Conservation (phyloP, 2,113 vertebrate species). For the Aplodontia rufa region DNA sequence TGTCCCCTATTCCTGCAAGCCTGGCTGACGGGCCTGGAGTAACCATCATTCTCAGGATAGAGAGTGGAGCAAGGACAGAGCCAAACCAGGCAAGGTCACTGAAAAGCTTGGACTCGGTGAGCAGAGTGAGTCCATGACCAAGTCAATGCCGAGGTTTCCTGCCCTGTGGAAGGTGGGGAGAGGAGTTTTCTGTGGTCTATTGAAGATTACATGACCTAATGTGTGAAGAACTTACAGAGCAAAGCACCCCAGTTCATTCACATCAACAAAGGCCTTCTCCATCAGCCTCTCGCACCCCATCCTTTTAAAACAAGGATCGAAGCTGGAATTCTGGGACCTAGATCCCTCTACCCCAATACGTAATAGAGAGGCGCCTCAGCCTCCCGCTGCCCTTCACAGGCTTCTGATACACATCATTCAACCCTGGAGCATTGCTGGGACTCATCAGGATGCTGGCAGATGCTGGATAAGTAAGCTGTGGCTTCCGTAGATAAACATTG, state of each 20-base stretch:
- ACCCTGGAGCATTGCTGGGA: not conserved
- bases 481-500: not conserved
- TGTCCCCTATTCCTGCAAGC: not conserved
- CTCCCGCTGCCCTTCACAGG: accelerated
- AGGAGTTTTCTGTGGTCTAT: not conserved
- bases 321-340: not conserved
- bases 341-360: accelerated
- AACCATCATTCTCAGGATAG: not conserved
- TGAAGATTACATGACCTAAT: not conserved
- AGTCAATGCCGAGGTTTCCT: not conserved
- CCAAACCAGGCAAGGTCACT: not conserved
- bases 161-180: not conserved
- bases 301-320: not conserved
- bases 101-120: not conserved
- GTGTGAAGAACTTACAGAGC: not conserved
- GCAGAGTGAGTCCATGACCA: not conserved
- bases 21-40: not conserved
- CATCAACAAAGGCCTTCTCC: not conserved
- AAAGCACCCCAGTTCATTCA: not conserved
- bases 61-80: not conserved
- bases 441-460: not conserved
- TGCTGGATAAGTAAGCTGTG: not conserved
- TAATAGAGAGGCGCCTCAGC: not conserved
- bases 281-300: not conserved
- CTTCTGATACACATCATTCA: not conserved